These are phyloP conservation scores for Arremon brunneinucha DNA, from an alignment of 2,797 vertebrate genomes.

Conservation along the genomic window DNA sequence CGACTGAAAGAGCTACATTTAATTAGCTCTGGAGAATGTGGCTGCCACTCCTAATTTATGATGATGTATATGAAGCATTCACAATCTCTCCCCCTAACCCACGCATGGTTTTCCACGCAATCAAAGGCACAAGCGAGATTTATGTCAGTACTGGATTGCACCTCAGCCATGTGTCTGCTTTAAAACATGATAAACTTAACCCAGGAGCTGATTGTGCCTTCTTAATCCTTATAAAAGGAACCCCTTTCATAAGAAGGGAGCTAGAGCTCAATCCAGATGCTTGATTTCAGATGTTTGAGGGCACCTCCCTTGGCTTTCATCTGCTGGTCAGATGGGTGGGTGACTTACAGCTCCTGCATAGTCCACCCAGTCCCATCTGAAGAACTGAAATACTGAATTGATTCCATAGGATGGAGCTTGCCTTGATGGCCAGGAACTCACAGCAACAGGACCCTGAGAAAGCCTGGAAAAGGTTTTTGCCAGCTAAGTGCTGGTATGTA, in stretches of 20 bases:
- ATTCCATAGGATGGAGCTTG: neutral
- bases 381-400: neutral
- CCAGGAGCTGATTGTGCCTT: neutral
- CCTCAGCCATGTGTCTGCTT: neutral
- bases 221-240: neutral
- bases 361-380: neutral
- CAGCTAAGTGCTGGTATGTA: neutral
- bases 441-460: neutral
- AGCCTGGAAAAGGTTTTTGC: neutral
- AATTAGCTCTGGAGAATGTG: neutral
- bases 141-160: neutral
- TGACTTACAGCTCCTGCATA: fast-evolving
- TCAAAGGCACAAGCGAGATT: neutral
- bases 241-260: neutral
- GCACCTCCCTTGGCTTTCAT: neutral
- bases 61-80: neutral
- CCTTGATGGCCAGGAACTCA: neutral
- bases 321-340: neutral
- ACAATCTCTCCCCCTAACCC: neutral
- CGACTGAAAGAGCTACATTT: neutral
- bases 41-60: neutral
- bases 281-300: neutral
- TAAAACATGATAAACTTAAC: neutral
- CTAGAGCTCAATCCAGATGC: neutral
- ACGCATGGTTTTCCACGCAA: neutral